These are phyloP conservation scores for Chloebia gouldiae DNA, from an alignment of 2,113 vertebrate genomes.

Conservation along the genomic window DNA sequence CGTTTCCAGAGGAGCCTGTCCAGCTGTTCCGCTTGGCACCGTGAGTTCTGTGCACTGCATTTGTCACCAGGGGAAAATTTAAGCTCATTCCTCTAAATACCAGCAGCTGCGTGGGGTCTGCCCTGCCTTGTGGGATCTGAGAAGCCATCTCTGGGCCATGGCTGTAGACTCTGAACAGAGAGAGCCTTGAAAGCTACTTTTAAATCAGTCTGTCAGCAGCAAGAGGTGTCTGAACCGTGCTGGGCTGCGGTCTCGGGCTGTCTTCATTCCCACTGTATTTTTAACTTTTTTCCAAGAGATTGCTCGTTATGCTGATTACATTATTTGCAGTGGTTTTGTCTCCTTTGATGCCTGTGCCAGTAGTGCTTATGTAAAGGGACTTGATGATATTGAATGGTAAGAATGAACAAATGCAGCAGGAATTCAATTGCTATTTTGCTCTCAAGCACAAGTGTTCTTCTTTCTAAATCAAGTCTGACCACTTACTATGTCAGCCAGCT, in stretches of 20 bases:
- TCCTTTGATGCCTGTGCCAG: conserved; percentile 51
- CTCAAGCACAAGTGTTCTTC: conserved; percentile 52
- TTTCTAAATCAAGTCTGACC: conserved; percentile 58
- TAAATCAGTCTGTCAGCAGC: not conserved
- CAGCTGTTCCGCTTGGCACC: not conserved
- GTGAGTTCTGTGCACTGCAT: not conserved
- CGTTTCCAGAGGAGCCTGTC: not conserved
- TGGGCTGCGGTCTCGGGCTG: not conserved
- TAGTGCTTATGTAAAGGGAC: conserved; percentile 27
- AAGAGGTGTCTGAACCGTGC: accelerated
- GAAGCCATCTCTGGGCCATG: not conserved
- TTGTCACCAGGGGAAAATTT: not conserved
- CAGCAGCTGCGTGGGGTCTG: not conserved
- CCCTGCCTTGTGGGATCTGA: not conserved
- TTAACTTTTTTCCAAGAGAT: conserved; percentile 28
- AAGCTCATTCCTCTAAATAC: conserved; percentile 20
- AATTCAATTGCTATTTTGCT: conserved; percentile 57
- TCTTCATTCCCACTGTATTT: not conserved
- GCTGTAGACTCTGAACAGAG: not conserved
- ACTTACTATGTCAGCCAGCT: conserved; percentile 38
- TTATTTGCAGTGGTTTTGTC: conserved; percentile 30
- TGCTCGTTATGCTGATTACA: conserved; percentile 42
- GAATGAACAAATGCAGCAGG: conserved; percentile 52
- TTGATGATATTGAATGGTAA: conserved; percentile 40
- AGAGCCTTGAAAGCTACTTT: not conserved